Evolutionary conservation across 2,113 vertebrate species (phyloP), one percentile per base, ranked within the genome.

Genomic region (Pardalotus punctatus): DNA sequence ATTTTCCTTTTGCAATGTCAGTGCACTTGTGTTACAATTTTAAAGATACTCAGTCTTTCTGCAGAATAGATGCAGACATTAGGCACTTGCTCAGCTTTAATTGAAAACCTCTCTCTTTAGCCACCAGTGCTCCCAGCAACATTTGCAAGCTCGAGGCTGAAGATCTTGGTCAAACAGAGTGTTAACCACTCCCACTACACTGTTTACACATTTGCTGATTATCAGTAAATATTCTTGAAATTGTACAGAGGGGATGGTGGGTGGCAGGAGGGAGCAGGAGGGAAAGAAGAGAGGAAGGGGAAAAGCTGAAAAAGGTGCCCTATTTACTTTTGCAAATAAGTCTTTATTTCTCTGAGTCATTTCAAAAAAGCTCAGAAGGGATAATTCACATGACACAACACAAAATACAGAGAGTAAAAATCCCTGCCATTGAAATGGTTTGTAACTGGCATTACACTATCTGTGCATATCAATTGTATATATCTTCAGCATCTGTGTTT

Each of bases 91-190:
- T 86, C 24, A 12, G 27, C 81, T 96, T 25, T 96, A 95, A 94
- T 91, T 97, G 95, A 93, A 97, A 92, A 97, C 48, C 67, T 95
- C 89, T 96, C 51, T 92, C 94, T 97, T 92, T 77, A 95, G 92
- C 91, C 88, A 96, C 92, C 79, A 90, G 47, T 82, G 83, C 61
- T 97, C 82, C 62, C 61, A 96, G 96, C 90, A 94, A 95, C 51
- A 43, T 94, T 90, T 81, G 66, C 50, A 81, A 94, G 54, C 85
- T 96, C 42, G n/a, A 97, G 93, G 82, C 58, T 94, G 62, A 91
- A 77, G 69, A 71, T 88, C 77, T 87, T 95, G 51, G 43, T 86
- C 93, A 94, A 90, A 79, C 42, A 87, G 73, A 81, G 58, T 86
- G 74, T 78, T 96, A 94, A 83, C 88, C 77, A 78, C 35, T 72